A percentile compares a stretch with the other conserved stretches of the same genome.
These are phyloP conservation scores for Stegastes partitus DNA, from an alignment of 2,113 vertebrate genomes.

Conservation along the genomic window DNA sequence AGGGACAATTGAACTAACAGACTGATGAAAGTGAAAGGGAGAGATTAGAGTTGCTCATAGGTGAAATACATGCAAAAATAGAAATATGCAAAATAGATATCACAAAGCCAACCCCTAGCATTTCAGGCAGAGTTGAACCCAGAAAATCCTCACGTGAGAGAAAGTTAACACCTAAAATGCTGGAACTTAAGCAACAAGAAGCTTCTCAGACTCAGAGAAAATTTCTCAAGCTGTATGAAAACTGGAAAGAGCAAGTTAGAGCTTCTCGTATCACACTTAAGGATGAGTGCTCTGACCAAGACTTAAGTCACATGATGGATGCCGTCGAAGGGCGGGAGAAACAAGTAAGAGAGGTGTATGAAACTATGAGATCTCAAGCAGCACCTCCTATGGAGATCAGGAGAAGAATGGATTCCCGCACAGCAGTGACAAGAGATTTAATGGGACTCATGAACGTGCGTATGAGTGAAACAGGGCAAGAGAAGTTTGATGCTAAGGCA, in stretches of 20 bases:
- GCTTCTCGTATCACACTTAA: background rate
- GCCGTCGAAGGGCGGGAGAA: background rate
- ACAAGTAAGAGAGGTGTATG: slow-evolving; percentile 11
- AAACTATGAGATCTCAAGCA: background rate
- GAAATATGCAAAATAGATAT: too few species aligned
- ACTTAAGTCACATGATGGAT: background rate
- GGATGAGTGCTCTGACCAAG: background rate
- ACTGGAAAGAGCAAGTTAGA: background rate
- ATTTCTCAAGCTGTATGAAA: background rate
- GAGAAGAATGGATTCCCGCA: background rate
- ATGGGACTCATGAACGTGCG: too few species aligned
- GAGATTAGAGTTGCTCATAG: too few species aligned
- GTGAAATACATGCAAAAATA: too few species aligned
- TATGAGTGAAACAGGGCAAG: too few species aligned
- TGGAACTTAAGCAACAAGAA: slow-evolving; percentile 3
- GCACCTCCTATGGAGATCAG: background rate
- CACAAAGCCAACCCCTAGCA: too few species aligned
- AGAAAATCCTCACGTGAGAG: background rate
- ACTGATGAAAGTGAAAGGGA: too few species aligned
- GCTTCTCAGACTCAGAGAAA: background rate
- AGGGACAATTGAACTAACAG: too few species aligned
- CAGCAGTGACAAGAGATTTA: slow-evolving; percentile 7
- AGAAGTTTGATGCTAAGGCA: too few species aligned
- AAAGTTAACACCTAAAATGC: background rate
- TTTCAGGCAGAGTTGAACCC: background rate